These are phyloP conservation scores for Lichenostomus cassidix DNA, from an alignment of 2,113 vertebrate species.

Conservation along the genomic window DNA sequence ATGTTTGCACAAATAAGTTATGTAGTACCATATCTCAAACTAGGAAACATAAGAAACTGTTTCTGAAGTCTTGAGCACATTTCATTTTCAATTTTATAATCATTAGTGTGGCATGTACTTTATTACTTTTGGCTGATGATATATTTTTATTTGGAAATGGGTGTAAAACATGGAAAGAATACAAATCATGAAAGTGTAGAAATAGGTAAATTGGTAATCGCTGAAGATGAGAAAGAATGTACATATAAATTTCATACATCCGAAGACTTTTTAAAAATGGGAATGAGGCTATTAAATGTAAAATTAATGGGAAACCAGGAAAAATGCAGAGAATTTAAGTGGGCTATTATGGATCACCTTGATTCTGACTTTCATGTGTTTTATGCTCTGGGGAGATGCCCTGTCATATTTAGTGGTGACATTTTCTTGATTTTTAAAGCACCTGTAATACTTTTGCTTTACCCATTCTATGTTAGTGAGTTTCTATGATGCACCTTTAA, in stretches of 20 bases:
- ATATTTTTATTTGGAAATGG: not conserved
- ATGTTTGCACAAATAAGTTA: not conserved
- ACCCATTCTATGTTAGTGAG: not conserved
- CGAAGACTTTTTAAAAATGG: not conserved
- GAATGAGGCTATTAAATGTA: not conserved
- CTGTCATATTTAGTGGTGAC: not conserved
- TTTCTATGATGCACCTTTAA: not conserved
- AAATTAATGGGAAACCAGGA: not conserved
- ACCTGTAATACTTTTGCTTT: not conserved
- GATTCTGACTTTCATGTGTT: not conserved
- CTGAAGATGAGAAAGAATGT: not conserved
- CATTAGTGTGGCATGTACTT: not conserved
- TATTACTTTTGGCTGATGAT: not conserved
- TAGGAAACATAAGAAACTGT: not conserved
- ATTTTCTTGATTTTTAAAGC: not conserved
- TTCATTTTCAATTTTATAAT: not conserved
- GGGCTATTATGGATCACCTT: not conserved
- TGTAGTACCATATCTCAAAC: not conserved
- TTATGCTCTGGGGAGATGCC: not conserved
- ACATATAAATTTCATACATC: not conserved
- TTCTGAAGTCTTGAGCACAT: not conserved
- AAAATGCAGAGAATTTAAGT: not conserved
- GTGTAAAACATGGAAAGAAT: not conserved
- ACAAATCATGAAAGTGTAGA: not conserved
- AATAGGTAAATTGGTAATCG: not conserved